Base-by-base conservation (phyloP, 2,797 vertebrate genomes). In the Synanceia verrucosa region DNA sequence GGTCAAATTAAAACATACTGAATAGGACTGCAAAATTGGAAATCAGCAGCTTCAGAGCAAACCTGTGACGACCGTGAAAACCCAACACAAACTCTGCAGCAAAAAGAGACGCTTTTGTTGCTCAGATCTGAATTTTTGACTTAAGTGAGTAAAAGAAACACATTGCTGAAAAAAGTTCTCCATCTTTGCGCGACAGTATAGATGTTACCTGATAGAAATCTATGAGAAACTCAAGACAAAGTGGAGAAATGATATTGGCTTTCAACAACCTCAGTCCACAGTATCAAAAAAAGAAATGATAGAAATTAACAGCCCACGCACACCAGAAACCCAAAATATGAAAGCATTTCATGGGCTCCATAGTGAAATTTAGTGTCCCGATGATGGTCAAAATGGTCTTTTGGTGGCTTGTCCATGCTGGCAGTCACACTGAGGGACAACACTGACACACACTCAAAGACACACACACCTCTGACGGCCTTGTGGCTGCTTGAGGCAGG, bases 401-500 rank as follows among this genome's bases (percentile, higher is more conserved):
- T 23, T 3, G 29, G 53, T 12, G 23, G 6, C 13, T 68, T 39
- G 39, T 26, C 18, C 16, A 46, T 11, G 1, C 19, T 16, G 7
- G 62, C 34, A 51, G 2, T 59, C 28, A 68, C 52, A 65, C 14
- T 33, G 11, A 33, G 10, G 4, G 47, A 50, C 47, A 11, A 56
- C 53, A 41, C 47, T 26, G 2, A 59, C 48, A 10, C 14, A 72
- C 72, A 79, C 41, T 47, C 28, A 41, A n/a, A 13, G 2, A 70
- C 65, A 81, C 62, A 51, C 69, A 48, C 66, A 83, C 91, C 95
- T 91, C 96, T 88, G 7, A 91, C 14, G 0, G 92, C 75, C 92
- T 98, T 98, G 83, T 93, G 91, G 90, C 93, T 92, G 53, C 85
- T 70, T 4, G 93, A 90, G 36, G 89, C 80, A 0, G 94, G 78